These are phyloP conservation scores for Tigriopus californicus DNA, from an alignment of 2,888 invertebrate species.

Conservation along the genomic window DNA sequence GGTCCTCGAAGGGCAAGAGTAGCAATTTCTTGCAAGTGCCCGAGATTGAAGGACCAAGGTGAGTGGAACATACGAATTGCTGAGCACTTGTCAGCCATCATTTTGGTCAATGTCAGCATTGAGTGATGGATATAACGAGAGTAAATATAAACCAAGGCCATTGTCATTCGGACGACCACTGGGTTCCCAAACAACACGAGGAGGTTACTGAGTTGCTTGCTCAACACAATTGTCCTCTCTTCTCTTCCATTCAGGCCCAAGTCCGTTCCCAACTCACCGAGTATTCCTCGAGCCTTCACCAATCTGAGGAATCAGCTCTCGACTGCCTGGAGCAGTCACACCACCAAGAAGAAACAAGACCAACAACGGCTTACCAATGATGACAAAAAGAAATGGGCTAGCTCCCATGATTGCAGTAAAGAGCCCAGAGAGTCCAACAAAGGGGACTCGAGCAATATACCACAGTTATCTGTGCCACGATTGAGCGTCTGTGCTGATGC, in stretches of 20 bases:
- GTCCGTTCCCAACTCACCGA: slow-evolving; percentile 80
- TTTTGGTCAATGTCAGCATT: too few species aligned
- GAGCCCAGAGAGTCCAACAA: neutral
- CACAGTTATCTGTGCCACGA: slow-evolving; percentile 58
- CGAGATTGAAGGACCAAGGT: slow-evolving; percentile 62
- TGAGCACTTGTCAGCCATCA: too few species aligned
- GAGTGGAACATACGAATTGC: slow-evolving; percentile 20
- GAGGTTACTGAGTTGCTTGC: too few species aligned
- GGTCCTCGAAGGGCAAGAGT: slow-evolving; percentile 47
- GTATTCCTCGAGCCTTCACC: slow-evolving; percentile 82
- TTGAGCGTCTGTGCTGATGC: slow-evolving; percentile 81
- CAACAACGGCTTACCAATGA: slow-evolving; percentile 53
- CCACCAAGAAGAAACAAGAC: slow-evolving; percentile 21
- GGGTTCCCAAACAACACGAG: too few species aligned
- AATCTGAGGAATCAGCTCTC: slow-evolving; percentile 61
- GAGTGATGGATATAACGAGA: too few species aligned
- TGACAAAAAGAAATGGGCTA: slow-evolving; percentile 78
- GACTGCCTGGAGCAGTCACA: slow-evolving; percentile 63
- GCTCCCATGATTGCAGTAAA: slow-evolving; percentile 50
- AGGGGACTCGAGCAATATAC: neutral
- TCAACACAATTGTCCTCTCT: too few species aligned
- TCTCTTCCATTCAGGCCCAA: slow-evolving; percentile 45
- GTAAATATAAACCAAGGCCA: too few species aligned
- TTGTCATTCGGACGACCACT: too few species aligned
- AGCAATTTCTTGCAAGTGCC: slow-evolving; percentile 76